Conservation (phyloP, 2,113 vertebrate genomes). For the Tychaedon coryphoeus region DNA sequence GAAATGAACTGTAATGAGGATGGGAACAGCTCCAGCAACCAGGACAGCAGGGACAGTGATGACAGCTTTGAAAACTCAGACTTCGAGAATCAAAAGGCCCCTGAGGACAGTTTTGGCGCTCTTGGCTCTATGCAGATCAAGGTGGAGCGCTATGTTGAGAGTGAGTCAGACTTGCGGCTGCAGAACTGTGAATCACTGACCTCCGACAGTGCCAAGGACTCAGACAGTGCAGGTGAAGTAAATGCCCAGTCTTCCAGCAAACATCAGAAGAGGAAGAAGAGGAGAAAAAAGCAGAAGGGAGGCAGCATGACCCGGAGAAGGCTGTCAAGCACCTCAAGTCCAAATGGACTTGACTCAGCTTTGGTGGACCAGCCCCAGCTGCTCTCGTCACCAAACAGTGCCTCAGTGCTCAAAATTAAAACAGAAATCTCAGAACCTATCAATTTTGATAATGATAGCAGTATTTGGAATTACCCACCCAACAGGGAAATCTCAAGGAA, state of each 20-base stretch:
- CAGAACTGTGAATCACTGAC: slow-evolving; percentile 83
- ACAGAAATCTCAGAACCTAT: slow-evolving; percentile 98
- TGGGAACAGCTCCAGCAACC: slow-evolving; percentile 93
- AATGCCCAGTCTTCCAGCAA: slow-evolving; percentile 79
- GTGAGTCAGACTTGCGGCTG: slow-evolving; percentile 84
- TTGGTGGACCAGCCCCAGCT: slow-evolving; percentile 86
- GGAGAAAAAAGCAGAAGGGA: slow-evolving; percentile 95
- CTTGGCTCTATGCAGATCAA: slow-evolving; percentile 95
- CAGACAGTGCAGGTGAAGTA: slow-evolving; percentile 78
- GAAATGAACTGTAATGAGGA: slow-evolving; percentile 93
- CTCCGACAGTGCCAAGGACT: slow-evolving; percentile 84
- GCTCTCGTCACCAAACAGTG: slow-evolving; percentile 84
- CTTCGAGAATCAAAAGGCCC: slow-evolving; percentile 84
- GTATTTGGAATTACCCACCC: slow-evolving; percentile 99
- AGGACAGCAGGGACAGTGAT: slow-evolving; percentile 94
- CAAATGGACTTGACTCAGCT: slow-evolving; percentile 80
- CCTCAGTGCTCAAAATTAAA: slow-evolving; percentile 98
- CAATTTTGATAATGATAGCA: slow-evolving; percentile 99
- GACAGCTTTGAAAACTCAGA: slow-evolving; percentile 95
- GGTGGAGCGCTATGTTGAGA: slow-evolving; percentile 93
- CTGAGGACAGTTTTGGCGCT: slow-evolving; percentile 78
- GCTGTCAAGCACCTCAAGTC: slow-evolving; percentile 86
- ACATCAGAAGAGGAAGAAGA: slow-evolving; percentile 89
- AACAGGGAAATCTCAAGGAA: slow-evolving; percentile 98
- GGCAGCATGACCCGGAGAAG: slow-evolving; percentile 83